Evolutionary conservation across 2,797 vertebrate species (phyloP).

Genomic region (Sternarchorhynchus goeldii): DNA sequence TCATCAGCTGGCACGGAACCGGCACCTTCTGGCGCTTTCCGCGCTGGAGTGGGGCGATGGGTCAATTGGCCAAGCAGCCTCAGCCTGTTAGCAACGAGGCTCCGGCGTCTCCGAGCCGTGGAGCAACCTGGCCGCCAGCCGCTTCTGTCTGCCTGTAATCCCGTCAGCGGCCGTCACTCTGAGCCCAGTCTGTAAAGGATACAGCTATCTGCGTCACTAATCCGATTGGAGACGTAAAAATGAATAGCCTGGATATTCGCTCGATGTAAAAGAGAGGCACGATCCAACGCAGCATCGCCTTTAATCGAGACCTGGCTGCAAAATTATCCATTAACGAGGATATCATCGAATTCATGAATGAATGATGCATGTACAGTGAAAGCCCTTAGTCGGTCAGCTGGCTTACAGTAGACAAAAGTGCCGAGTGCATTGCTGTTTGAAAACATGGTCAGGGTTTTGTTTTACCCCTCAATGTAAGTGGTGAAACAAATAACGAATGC

Average conservation of each 20-base stretch:
- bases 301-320: background rate
- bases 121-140: conserved; percentile 16
- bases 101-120: conserved; percentile 29
- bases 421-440: conserved; percentile 17
- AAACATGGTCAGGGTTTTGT: background rate
- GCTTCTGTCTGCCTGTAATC: conserved; percentile 4
- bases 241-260: conserved; percentile 12
- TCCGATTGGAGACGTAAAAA: conserved; percentile 20
- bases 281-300: background rate
- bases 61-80: conserved; percentile 40
- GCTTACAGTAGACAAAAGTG: conserved; percentile 1
- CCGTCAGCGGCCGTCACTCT: background rate
- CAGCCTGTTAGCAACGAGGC: conserved; percentile 31
- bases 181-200: conserved; percentile 32
- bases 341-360: background rate
- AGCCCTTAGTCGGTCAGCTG: background rate
- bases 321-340: background rate
- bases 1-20: conserved; percentile 38
- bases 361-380: background rate
- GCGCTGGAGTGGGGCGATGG: conserved; percentile 27
- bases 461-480: background rate
- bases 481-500: conserved; percentile 38
- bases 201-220: conserved; percentile 27
- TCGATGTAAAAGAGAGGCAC: background rate
- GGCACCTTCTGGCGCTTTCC: conserved; percentile 37